Evolutionary conservation across 2,113 vertebrate genomes (phyloP).

Genomic region (Sinocyclocheilus grahami): DNA sequence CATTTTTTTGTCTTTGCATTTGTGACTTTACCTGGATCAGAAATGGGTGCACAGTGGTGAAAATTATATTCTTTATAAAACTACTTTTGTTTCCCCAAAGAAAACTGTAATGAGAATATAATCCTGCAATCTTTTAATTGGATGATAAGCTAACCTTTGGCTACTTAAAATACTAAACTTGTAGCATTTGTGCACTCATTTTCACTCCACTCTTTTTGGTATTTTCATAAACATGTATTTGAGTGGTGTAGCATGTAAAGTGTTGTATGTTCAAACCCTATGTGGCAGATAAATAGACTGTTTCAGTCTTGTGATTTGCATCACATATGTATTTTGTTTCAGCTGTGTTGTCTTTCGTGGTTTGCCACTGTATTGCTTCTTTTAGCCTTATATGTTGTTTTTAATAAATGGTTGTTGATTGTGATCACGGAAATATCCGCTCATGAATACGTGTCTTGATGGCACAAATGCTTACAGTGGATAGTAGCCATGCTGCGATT

Average conservation of each 20-base stretch:
- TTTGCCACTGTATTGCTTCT: neutral
- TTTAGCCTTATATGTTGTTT: neutral
- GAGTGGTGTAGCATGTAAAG: neutral
- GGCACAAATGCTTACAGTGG: neutral
- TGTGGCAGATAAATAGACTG: too few species aligned
- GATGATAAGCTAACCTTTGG: neutral
- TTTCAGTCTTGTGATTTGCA: neutral
- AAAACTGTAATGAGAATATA: neutral
- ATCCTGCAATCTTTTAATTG: neutral
- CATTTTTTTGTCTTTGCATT: neutral
- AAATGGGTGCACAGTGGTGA: neutral
- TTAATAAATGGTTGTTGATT: neutral
- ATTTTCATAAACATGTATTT: neutral
- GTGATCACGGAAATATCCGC: neutral
- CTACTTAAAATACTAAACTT: neutral
- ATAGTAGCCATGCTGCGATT: neutral
- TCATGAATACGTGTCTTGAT: neutral
- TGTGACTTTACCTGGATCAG: neutral
- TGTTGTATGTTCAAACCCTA: too few species aligned
- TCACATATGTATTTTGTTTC: neutral
- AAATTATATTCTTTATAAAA: neutral
- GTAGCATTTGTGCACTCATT: neutral
- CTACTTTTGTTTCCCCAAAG: neutral
- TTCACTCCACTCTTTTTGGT: neutral
- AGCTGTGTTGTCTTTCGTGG: neutral